phyloP scores from a whole-genome alignment of 1,140 invertebrate genomes.

The Ips typographus region DNA sequence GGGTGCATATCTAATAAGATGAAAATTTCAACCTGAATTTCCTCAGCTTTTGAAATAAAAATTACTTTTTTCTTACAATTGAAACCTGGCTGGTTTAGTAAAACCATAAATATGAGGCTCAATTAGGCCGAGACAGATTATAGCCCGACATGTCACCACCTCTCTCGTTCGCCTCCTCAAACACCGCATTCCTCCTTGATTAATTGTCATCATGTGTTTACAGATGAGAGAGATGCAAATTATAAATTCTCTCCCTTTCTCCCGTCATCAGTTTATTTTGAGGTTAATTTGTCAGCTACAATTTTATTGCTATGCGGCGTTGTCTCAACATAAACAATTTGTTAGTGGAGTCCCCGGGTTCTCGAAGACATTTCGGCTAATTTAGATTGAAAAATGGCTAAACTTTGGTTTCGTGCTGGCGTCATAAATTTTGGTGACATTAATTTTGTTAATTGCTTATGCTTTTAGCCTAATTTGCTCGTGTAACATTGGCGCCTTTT shows the following conservation, averaged over 20 bases:
- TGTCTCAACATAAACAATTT: constrained; percentile 26
- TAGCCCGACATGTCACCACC: constrained; percentile 10
- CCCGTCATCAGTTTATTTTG: constrained; percentile 24
- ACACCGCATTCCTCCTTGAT: constrained; percentile 18
- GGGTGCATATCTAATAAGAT: too few relatives aligned
- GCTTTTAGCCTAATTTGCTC: constrained; percentile 35
- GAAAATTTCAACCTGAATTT: too few relatives aligned
- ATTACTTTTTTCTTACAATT: too few relatives aligned
- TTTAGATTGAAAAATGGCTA: constrained; percentile 34
- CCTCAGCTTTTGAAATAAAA: too few relatives aligned
- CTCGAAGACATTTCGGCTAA: constrained; percentile 30
- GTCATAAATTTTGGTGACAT: constrained; percentile 32
- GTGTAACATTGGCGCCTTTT: constrained; percentile 1
- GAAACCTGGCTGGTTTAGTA: neutral
- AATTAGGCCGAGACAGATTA: constrained; percentile 17
- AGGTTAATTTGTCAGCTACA: constrained; percentile 35
- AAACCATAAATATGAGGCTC: neutral
- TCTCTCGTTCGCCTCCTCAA: constrained; percentile 12
- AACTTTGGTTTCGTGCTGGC: constrained; percentile 25
- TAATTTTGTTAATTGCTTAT: constrained; percentile 35
- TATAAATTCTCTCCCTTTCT: constrained; percentile 25
- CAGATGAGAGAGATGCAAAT: constrained; percentile 9
- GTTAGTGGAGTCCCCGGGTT: constrained; percentile 18
- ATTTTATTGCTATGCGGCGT: constrained; percentile 29
- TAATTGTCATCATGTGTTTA: constrained; percentile 16